Conservation (phyloP, 2,888 invertebrate genomes). For the Caenorhabditis sulstoni region DNA sequence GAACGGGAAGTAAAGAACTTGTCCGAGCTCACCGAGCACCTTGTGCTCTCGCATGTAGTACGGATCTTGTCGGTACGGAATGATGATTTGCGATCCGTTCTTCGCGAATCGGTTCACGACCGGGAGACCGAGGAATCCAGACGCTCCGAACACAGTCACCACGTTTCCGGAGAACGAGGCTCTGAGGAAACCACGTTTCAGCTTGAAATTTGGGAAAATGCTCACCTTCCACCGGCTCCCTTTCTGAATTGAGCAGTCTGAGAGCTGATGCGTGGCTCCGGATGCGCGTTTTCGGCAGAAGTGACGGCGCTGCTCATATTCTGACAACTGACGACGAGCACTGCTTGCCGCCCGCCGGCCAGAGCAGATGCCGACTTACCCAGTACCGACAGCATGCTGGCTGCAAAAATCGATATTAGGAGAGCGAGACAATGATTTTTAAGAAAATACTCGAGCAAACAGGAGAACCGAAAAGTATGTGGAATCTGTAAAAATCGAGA, state of each 20-base stretch:
- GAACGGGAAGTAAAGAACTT: slow-evolving; percentile 84
- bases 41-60: slow-evolving; percentile 89
- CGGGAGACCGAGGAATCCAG: slow-evolving; percentile 91
- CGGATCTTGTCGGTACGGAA: slow-evolving; percentile 89
- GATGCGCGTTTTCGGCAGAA: slow-evolving; percentile 58
- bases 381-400: slow-evolving; percentile 65
- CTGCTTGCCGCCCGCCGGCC: slow-evolving; percentile 51
- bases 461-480: neutral
- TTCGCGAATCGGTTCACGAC: slow-evolving; percentile 89
- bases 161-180: slow-evolving; percentile 96
- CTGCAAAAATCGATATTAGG: slow-evolving; percentile 16
- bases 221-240: slow-evolving; percentile 65
- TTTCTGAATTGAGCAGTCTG: slow-evolving; percentile 64
- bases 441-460: neutral
- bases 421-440: neutral
- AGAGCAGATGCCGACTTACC: slow-evolving; percentile 54
- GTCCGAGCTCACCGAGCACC: slow-evolving; percentile 90
- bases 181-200: slow-evolving; percentile 85
- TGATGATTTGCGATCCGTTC: slow-evolving; percentile 86
- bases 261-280: slow-evolving; percentile 60
- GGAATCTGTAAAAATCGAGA: slow-evolving; percentile 1
- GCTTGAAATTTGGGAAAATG: neutral
- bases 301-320: slow-evolving; percentile 56
- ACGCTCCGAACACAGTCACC: slow-evolving; percentile 89
- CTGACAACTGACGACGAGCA: slow-evolving; percentile 50